phyloP scores from a whole-genome alignment of 2,797 vertebrate genomes.

The Philypnodon macrostomus region DNA sequence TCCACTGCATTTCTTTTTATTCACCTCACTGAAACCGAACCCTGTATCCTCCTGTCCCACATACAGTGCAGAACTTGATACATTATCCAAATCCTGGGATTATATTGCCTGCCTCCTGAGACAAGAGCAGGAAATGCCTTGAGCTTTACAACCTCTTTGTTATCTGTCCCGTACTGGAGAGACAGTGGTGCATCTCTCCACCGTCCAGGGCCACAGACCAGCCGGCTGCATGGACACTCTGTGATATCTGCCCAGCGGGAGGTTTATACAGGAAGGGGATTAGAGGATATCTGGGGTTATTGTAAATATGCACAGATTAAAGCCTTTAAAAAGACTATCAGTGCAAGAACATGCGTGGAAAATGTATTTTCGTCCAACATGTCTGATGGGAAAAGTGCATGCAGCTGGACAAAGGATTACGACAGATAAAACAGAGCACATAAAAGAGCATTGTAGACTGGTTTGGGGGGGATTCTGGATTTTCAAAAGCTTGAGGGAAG shows the following conservation, averaged over 20 bases:
- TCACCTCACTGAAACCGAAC: conserved; percentile 44
- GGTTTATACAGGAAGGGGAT: conserved; percentile 17
- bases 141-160: conserved; percentile 74
- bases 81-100: conserved; percentile 40
- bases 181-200: conserved; percentile 54
- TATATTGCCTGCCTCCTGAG: conserved; percentile 53
- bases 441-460: conserved; percentile 10
- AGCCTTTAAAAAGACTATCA: conserved; percentile 8
- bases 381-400: conserved; percentile 14
- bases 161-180: conserved; percentile 66
- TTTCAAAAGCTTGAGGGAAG: not conserved
- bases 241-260: conserved; percentile 15
- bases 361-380: conserved; percentile 9
- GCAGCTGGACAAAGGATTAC: conserved; percentile 11
- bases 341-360: not conserved
- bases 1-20: conserved; percentile 30
- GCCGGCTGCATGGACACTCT: not conserved
- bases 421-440: conserved; percentile 2
- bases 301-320: conserved; percentile 21
- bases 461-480: conserved; percentile 1
- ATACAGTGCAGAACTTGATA: conserved; percentile 39
- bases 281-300: conserved; percentile 17
- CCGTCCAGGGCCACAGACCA: conserved; percentile 20
- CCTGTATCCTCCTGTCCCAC: conserved; percentile 29
- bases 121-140: conserved; percentile 76